Evolutionary conservation across 1,140 invertebrate genomes (phyloP).

Genomic region (Ceratina calcarata): DNA sequence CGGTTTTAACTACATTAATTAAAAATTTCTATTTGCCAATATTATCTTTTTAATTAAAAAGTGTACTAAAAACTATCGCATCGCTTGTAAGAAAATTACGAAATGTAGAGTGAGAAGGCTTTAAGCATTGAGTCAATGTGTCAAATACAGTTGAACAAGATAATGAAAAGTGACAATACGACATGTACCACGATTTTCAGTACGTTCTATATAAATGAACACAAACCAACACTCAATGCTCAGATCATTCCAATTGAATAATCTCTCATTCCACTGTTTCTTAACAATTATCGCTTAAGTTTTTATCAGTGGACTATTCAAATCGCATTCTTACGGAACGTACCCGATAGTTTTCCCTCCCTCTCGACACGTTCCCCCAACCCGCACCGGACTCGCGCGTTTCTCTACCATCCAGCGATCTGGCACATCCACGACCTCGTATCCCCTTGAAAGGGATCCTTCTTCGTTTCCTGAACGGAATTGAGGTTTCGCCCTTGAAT

Average conservation of each 20-base stretch:
- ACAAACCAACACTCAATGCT: not conserved
- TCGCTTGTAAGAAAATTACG: too few species aligned
- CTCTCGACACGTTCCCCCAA: not conserved
- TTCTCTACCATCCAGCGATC: constrained; percentile 2
- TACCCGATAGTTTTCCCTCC: not conserved
- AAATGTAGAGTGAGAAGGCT: too few species aligned
- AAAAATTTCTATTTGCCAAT: too few species aligned
- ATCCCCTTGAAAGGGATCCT: constrained; percentile 52
- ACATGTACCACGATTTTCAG: too few species aligned
- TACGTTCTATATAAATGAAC: too few species aligned
- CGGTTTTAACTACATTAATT: too few species aligned
- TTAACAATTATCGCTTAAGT: not conserved
- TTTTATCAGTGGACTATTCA: not conserved
- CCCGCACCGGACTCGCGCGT: not conserved
- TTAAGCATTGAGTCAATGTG: too few species aligned
- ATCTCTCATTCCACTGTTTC: not conserved
- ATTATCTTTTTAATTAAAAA: too few species aligned
- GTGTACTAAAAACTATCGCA: too few species aligned
- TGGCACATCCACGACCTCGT: not conserved
- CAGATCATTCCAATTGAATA: too few species aligned
- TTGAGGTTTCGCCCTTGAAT: constrained; percentile 61
- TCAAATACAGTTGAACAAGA: too few species aligned
- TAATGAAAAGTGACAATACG: too few species aligned
- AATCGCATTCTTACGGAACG: constrained; percentile 30
- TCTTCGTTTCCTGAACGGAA: constrained; percentile 58